These are phyloP conservation scores for Agrochola lota DNA, from an alignment of 2,888 invertebrate species.

Conservation along the genomic window DNA sequence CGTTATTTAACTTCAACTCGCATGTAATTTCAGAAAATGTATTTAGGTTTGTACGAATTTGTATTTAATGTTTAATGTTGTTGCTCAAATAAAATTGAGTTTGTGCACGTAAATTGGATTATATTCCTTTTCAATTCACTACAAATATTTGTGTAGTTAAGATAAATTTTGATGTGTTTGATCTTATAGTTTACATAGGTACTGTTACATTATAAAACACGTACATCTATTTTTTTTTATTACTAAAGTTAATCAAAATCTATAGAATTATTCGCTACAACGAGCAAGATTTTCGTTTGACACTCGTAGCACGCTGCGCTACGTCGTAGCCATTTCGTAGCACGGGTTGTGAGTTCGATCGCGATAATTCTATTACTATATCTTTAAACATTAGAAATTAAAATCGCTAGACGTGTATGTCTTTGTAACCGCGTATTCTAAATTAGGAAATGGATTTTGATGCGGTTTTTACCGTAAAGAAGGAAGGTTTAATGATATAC, in stretches of 20 bases:
- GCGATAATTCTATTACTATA: background rate
- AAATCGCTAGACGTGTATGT: background rate
- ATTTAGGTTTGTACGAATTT: background rate
- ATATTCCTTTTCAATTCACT: background rate
- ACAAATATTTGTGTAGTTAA: background rate
- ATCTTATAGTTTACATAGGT: background rate
- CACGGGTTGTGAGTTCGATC: background rate
- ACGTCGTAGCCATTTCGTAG: slow-evolving; percentile 6
- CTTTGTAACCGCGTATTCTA: background rate
- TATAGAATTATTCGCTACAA: background rate
- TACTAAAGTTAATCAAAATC: background rate
- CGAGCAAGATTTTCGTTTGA: background rate
- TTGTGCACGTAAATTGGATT: background rate
- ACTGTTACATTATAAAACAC: too few species aligned
- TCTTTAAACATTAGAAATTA: background rate
- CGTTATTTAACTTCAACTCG: too few species aligned
- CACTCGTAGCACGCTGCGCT: background rate
- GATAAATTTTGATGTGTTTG: background rate
- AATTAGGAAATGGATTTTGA: background rate
- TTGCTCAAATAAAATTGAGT: too few species aligned
- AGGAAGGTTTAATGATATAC: too few species aligned
- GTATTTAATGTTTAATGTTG: too few species aligned
- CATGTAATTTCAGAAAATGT: background rate
- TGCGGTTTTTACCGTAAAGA: too few species aligned
- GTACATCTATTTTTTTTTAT: too few species aligned